Evolutionary conservation across 2,888 invertebrate species (phyloP).

Genomic region (Hirtodrosophila histrioides): DNA sequence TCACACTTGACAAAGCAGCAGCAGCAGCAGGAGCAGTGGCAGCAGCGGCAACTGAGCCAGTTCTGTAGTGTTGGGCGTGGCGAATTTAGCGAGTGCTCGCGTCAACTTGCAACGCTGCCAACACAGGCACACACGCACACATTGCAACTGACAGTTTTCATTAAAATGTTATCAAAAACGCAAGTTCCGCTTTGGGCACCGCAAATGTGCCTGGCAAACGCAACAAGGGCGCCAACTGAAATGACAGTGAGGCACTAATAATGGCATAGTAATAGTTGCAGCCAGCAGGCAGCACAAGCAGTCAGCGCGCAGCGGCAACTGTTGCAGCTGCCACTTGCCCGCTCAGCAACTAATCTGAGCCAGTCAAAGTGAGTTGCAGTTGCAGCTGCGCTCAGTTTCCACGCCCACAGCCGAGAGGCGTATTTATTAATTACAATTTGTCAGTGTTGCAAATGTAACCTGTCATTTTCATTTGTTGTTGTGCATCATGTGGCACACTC

Average conservation of each 20-base stretch:
- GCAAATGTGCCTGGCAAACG: constrained; percentile 62
- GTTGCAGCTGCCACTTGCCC: constrained; percentile 38
- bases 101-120: constrained; percentile 28
- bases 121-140: constrained; percentile 15
- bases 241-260: constrained; percentile 68
- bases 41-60: constrained; percentile 28
- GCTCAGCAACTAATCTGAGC: constrained; percentile 54
- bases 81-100: constrained; percentile 35
- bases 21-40: no score
- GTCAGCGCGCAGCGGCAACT: constrained; percentile 25
- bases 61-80: constrained; percentile 34
- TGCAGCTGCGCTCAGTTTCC: constrained; percentile 1
- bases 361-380: constrained; percentile 36
- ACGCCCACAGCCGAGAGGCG: background rate
- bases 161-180: constrained; percentile 81
- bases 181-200: constrained; percentile 59
- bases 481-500: constrained; percentile 20
- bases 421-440: constrained; percentile 44
- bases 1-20: constrained; percentile 75
- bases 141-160: constrained; percentile 81
- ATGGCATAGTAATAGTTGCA: constrained; percentile 30
- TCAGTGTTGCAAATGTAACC: constrained; percentile 16
- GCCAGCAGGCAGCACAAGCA: constrained; percentile 27
- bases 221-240: constrained; percentile 36
- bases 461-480: constrained; percentile 26